Evolutionary conservation across 2,888 invertebrate species (phyloP), one percentile per base, ranked within the genome.

Genomic region (Cactoblastis cactorum): DNA sequence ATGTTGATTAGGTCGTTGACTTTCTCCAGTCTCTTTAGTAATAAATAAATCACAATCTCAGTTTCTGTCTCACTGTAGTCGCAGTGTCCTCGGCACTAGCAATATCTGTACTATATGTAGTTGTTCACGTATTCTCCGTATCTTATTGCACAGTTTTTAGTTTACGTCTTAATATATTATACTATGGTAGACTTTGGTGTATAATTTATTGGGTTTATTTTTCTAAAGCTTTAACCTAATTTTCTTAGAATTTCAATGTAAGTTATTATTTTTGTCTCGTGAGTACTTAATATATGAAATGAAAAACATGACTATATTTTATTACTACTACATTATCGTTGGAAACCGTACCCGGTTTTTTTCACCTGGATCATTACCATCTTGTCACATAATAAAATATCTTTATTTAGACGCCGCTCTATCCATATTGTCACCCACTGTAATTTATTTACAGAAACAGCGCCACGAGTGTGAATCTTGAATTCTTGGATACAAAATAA

Each of bases 1-100:
- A 63, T 55, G 54, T 68, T 65, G 65, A 65, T 63, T 67, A 67
- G 86, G 84, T 83, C 83, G 73, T 80, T 82, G 87, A 84, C 86
- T 77, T 66, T 65, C 68, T 67, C 33, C 12, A 33, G 12, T 33
- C 33, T 28, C 62, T 57, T 65, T 64, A 63, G 57, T 69, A 69
- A 65, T 74, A 77, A 73, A 71, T 71, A 34, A 46, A 12, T 33
- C 69, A 71, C 75, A 78, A 74, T 77, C 69, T 68, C 69, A 78
- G 28, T 28, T 9, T 8, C 28, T 2, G 28, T 6, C 52, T 41
- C n/a, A n/a, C n/a, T n/a, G n/a, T n/a, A n/a, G n/a, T n/a, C 69
- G 74, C 69, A 68, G 69, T 69, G 70, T 74, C 74, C 74, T 58
- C 55, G 60, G 55, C 58, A 67, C 71, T 70, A 69, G 66, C 67